Evolutionary conservation across 1,140 invertebrate genomes (phyloP).

Genomic region (Teleogryllus occipitalis): DNA sequence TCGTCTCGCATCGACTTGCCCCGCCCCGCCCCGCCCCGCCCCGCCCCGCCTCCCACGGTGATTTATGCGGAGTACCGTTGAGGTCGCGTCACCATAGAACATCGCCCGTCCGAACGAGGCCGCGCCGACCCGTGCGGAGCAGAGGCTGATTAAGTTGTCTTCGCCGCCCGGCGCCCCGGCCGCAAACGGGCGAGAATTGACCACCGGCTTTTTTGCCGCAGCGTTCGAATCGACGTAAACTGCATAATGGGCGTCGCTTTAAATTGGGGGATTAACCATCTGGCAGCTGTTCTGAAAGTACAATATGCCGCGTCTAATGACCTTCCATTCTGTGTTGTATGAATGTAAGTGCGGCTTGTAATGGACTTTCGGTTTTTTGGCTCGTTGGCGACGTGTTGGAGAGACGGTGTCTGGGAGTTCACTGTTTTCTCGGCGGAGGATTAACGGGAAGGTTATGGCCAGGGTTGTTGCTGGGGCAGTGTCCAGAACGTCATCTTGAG

Average conservation of each 20-base stretch:
- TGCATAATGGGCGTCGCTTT: not conserved
- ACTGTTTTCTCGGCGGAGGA: not conserved
- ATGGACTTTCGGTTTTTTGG: not conserved
- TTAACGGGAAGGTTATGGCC: not conserved
- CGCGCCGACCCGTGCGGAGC: too few species aligned
- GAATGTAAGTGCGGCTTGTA: not conserved
- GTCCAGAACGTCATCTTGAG: not conserved
- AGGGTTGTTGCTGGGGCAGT: not conserved
- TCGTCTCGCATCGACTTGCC: not conserved
- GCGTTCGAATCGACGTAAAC: not conserved
- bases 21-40: too few species aligned
- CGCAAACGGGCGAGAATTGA: not conserved
- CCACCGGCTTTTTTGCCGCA: not conserved
- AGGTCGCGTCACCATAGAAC: not conserved
- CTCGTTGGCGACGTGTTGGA: not conserved
- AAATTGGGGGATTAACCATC: not conserved
- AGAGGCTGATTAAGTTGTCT: not conserved
- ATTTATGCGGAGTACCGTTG: not conserved
- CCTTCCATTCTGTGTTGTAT: not conserved
- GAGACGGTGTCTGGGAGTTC: not conserved
- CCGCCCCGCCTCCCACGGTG: not conserved
- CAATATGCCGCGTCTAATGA: not conserved
- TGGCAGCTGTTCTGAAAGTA: not conserved
- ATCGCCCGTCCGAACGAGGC: not conserved
- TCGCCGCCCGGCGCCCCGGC: not conserved